Conservation (phyloP, 23 tunicate species). For the Phallusia fumigata region DNA sequence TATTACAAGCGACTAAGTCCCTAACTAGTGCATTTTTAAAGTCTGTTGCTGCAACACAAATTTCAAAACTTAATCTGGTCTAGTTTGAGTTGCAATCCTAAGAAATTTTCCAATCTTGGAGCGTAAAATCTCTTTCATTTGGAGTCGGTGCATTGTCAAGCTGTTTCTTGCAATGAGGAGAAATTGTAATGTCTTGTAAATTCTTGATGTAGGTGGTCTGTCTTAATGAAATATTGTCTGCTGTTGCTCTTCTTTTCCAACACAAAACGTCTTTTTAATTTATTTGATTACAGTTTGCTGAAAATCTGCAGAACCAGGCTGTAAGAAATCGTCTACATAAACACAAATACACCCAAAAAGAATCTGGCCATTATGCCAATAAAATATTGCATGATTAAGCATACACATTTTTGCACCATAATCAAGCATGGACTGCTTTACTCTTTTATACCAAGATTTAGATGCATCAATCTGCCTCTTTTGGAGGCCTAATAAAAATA, state of each 20-base stretch:
- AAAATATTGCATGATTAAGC: constrained; percentile 20
- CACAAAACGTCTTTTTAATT: background rate
- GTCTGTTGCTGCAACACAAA: constrained; percentile 8
- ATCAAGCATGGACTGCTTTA: background rate
- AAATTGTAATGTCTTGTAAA: background rate
- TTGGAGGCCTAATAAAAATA: constrained; percentile 13
- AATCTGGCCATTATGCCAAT: constrained; percentile 14
- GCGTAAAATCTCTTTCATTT: constrained; percentile 7
- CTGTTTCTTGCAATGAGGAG: background rate
- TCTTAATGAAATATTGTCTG: background rate
- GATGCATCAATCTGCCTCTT: background rate
- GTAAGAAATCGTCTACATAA: constrained; percentile 1
- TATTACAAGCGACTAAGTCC: constrained; percentile 1
- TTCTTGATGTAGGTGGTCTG: too few species aligned
- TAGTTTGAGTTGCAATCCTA: constrained; percentile 15
- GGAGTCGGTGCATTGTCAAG: background rate
- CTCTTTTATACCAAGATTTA: constrained; percentile 19
- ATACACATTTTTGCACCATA: background rate
- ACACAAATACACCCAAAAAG: background rate
- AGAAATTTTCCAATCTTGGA: constrained; percentile 22
- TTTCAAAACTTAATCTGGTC: constrained; percentile 26
- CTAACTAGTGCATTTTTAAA: constrained; percentile 11
- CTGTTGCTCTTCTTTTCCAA: background rate
- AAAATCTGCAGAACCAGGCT: background rate
- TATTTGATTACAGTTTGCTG: background rate